phyloP scores from a whole-genome alignment of 37 sponge, comb jelly and placozoan species.

The Hexactinellida sp. region DNA sequence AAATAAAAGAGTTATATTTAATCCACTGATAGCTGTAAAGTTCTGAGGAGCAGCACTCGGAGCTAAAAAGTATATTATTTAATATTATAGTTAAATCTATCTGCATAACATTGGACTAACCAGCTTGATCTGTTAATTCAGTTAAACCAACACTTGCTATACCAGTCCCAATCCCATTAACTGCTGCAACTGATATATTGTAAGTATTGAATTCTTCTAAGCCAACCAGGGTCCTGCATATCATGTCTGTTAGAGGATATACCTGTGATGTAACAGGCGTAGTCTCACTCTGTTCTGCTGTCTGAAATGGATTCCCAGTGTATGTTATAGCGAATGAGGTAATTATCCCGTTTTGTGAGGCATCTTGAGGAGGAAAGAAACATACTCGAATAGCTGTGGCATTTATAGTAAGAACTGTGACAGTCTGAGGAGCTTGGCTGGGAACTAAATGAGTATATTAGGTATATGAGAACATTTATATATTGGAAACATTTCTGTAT shows the following conservation, averaged over 20 bases:
- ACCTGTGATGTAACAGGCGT: background rate
- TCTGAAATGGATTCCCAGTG: background rate
- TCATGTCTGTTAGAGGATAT: background rate
- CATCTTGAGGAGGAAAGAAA: background rate
- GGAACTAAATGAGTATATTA: constrained; percentile 4
- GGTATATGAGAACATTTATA: no score
- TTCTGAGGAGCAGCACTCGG: background rate
- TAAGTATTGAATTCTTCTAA: background rate
- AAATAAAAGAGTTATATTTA: background rate
- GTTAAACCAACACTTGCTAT: background rate
- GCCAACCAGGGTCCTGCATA: background rate
- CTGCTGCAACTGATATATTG: background rate
- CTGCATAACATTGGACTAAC: background rate
- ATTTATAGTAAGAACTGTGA: background rate
- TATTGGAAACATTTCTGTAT: no score
- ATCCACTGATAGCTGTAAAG: background rate
- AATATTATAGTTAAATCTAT: background rate
- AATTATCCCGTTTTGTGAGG: background rate
- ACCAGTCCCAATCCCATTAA: background rate
- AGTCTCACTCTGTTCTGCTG: background rate
- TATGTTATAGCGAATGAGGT: background rate
- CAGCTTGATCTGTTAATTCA: background rate
- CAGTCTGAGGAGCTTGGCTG: background rate
- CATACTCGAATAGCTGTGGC: background rate
- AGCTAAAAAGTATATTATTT: background rate